These are phyloP conservation scores for Malthinus seriepunctatus DNA, from an alignment of 2,888 invertebrate genomes.

Conservation along the genomic window DNA sequence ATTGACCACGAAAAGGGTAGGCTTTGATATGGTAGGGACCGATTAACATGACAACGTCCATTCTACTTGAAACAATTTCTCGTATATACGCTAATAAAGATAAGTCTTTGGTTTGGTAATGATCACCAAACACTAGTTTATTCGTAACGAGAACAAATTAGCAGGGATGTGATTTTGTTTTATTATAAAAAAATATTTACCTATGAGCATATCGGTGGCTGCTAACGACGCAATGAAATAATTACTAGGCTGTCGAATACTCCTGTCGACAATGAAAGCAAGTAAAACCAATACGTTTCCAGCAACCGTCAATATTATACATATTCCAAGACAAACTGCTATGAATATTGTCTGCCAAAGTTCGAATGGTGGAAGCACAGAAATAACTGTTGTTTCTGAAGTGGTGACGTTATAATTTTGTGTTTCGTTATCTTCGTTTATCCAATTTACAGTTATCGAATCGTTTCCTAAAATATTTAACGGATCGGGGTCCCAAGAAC, in stretches of 20 bases:
- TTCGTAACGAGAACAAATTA: no score
- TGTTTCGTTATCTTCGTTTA: constrained; percentile 21
- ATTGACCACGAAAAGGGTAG: no score
- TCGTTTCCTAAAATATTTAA: constrained; percentile 44
- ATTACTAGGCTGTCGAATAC: constrained; percentile 95
- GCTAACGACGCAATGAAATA: constrained; percentile 99
- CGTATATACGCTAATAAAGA: no score
- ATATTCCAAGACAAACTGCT: constrained; percentile 82
- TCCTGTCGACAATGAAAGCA: constrained; percentile 92
- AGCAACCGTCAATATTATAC: constrained; percentile 89
- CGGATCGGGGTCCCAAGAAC: constrained; percentile 48
- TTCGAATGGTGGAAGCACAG: constrained; percentile 81
- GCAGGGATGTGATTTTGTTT: no score
- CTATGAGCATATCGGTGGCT: constrained; percentile 95
- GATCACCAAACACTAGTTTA: no score
- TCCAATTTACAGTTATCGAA: constrained; percentile 30
- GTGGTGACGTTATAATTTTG: constrained; percentile 28
- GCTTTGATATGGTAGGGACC: no score
- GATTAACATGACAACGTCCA: no score
- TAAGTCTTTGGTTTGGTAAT: no score
- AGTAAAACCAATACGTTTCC: constrained; percentile 95
- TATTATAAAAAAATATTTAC: constrained; percentile 55
- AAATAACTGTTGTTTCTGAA: constrained; percentile 45
- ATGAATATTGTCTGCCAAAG: constrained; percentile 90
- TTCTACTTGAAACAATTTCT: no score